Evolutionary conservation across 2,113 vertebrate species (phyloP).

Genomic region (Isurus oxyrinchus): DNA sequence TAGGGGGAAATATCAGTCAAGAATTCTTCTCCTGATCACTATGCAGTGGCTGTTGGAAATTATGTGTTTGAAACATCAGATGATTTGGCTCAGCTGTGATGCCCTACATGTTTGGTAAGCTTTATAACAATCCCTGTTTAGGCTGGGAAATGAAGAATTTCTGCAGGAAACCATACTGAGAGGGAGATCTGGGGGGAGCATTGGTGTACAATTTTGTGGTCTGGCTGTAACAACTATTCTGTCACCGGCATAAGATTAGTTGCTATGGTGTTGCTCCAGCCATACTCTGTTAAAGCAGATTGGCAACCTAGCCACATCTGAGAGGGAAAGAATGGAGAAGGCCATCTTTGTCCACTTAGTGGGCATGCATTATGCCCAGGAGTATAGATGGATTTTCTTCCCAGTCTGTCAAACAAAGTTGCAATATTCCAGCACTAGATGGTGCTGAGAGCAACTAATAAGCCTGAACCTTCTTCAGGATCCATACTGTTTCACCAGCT

Average conservation of each 20-base stretch:
- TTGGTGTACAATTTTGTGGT: neutral
- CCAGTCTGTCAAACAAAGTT: neutral
- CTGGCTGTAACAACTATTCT: neutral
- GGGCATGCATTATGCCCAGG: neutral
- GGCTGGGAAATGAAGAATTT: neutral
- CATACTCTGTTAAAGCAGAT: neutral
- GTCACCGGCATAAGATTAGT: neutral
- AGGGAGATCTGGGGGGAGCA: neutral
- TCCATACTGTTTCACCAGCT: neutral
- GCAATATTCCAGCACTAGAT: slow-evolving; percentile 9
- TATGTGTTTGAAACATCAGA: neutral
- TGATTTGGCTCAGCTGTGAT: neutral
- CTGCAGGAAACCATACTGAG: neutral
- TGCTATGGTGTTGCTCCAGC: neutral
- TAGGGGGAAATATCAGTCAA: neutral
- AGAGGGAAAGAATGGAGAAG: neutral
- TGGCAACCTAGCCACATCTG: too few species aligned
- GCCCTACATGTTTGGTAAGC: neutral
- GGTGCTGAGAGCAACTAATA: neutral
- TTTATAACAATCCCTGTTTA: neutral
- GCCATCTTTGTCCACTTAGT: neutral
- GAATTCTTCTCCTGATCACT: neutral
- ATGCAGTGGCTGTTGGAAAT: neutral
- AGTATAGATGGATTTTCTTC: neutral
- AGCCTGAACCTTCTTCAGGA: neutral